phyloP scores from a whole-genome alignment of 2,888 invertebrate genomes.

The Drosophila quasianomalipes region DNA sequence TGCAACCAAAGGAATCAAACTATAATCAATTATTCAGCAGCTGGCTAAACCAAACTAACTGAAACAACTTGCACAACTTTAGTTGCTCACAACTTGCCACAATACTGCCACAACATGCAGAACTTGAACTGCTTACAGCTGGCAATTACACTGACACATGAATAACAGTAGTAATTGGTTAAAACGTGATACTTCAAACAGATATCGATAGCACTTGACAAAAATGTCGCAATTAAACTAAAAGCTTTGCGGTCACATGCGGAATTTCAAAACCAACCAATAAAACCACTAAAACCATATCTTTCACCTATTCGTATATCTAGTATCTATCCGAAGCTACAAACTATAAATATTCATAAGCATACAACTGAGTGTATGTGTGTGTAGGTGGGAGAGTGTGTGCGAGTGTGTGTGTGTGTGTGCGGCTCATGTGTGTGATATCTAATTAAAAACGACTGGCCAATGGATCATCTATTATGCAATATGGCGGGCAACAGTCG shows the following conservation, averaged over 20 bases:
- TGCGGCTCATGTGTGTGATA: conserved; percentile 44
- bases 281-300: conserved; percentile 3
- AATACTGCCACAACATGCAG: neutral
- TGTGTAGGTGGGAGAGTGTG: neutral
- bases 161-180: conserved; percentile 3
- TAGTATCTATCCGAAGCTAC: conserved; percentile 17
- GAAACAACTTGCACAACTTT: neutral
- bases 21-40: conserved; percentile 48
- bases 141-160: neutral
- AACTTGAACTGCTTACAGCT: neutral
- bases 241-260: conserved; percentile 22
- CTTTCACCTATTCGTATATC: neutral
- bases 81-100: neutral
- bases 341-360: conserved; percentile 20
- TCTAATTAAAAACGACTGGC: conserved; percentile 61
- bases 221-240: conserved; percentile 41
- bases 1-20: conserved; percentile 4
- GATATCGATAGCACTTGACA: neutral
- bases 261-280: neutral
- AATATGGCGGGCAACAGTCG: conserved; percentile 88
- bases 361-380: conserved; percentile 3
- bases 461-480: conserved; percentile 86
- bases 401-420: conserved; percentile 1
- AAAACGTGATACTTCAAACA: conserved; percentile 27
- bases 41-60: conserved; percentile 21